phyloP scores from a whole-genome alignment of 2,113 vertebrate genomes.

The Ptychochromis oligacanthus region DNA sequence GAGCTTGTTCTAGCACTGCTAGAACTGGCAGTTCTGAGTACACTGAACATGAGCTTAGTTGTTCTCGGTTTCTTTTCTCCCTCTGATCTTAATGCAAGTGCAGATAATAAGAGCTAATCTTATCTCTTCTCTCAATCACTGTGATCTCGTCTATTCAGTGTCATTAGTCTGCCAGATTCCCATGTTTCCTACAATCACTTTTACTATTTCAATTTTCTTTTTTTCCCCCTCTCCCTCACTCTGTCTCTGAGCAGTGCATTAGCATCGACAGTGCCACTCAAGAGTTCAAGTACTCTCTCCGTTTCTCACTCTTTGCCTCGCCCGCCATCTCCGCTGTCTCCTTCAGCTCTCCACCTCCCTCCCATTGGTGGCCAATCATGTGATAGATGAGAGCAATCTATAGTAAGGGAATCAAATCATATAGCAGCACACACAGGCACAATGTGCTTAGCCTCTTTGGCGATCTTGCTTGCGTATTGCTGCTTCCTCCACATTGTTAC shows the following conservation, averaged over 20 bases:
- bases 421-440: background rate
- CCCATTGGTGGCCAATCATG: conserved; percentile 21
- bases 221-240: background rate
- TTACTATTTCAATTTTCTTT: conserved; percentile 38
- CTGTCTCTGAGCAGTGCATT: conserved; percentile 40
- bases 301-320: background rate
- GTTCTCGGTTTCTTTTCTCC: conserved; percentile 1
- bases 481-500: background rate
- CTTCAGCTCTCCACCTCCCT: background rate
- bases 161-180: conserved; percentile 43
- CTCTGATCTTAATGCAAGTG: conserved; percentile 42
- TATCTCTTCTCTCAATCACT: conserved; percentile 54
- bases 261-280: conserved; percentile 47
- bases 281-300: conserved; percentile 48
- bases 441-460: background rate
- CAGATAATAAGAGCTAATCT: conserved; percentile 64
- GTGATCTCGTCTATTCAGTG: conserved; percentile 54
- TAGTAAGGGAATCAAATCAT: conserved; percentile 17
- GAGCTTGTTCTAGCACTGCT: background rate
- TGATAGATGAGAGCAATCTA: conserved; percentile 5
- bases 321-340: background rate
- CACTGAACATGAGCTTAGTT: background rate
- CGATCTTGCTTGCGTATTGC: background rate
- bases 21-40: background rate
- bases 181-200: conserved; percentile 45